Evolutionary conservation across 2,113 vertebrate species (phyloP).

Genomic region (Hippopotamus amphibius): DNA sequence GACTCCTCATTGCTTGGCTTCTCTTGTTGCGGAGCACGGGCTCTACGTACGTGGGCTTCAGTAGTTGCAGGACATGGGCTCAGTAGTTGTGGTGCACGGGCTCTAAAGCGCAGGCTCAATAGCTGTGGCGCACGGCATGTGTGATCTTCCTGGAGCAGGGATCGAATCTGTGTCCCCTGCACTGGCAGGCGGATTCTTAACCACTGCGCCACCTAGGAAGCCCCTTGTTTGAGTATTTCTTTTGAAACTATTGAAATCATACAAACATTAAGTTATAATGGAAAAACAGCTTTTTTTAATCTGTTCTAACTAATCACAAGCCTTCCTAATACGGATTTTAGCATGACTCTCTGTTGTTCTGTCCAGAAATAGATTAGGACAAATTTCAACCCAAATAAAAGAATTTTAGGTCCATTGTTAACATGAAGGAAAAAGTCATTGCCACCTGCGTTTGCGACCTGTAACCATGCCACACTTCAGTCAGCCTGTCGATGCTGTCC

Average conservation of each 20-base stretch:
- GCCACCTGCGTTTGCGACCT: no score
- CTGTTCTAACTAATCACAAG: neutral
- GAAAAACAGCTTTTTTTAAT: neutral
- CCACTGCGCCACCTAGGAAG: no score
- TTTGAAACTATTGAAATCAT: neutral
- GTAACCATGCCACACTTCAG: rapidly evolving
- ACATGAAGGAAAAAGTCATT: neutral
- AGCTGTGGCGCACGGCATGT: no score
- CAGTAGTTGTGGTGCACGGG: no score
- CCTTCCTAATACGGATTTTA: neutral
- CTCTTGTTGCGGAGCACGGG: no score
- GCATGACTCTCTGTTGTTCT: neutral
- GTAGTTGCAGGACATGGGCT: no score
- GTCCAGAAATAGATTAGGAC: neutral
- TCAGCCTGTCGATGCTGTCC: neutral
- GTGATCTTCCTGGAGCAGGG: no score
- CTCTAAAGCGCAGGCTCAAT: no score
- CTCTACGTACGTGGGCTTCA: no score
- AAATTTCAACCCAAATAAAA: neutral
- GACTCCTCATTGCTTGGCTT: no score
- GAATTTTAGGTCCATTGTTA: neutral
- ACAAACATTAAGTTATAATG: neutral
- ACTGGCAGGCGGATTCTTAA: no score
- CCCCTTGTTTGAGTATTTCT: neutral
- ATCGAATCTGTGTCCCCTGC: no score